Percentiles rank a stretch among this genome's conserved stretches.
phyloP scores from a whole-genome alignment of 2,888 invertebrate species.

The Apodemia duryi region DNA sequence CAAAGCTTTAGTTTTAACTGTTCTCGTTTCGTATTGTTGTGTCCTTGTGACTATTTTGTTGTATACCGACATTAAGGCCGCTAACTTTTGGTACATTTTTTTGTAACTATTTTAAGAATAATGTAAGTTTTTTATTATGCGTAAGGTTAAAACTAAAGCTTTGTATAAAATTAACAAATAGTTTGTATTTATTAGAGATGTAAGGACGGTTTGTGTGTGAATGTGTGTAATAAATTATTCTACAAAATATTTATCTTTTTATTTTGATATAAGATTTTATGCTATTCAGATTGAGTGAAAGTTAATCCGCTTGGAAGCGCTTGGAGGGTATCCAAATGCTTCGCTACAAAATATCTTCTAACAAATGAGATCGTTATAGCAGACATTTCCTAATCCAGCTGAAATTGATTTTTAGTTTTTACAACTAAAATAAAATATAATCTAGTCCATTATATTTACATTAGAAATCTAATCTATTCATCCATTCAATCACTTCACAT shows the following conservation, averaged over 20 bases:
- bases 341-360: slow-evolving; percentile 44
- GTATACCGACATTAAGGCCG: slow-evolving; percentile 70
- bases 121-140: slow-evolving; percentile 33
- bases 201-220: slow-evolving; percentile 58
- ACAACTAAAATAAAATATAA: not conserved
- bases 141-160: slow-evolving; percentile 77
- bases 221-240: slow-evolving; percentile 59
- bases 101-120: slow-evolving; percentile 29
- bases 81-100: slow-evolving; percentile 31
- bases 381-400: not conserved
- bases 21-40: slow-evolving; percentile 36
- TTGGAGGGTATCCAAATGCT: slow-evolving; percentile 60
- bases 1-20: slow-evolving; percentile 70
- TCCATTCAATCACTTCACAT: too few relatives aligned
- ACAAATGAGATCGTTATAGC: slow-evolving; percentile 40
- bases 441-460: too few relatives aligned
- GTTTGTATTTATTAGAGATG: slow-evolving; percentile 56
- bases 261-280: not conserved
- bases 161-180: slow-evolving; percentile 79
- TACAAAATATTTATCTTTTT: slow-evolving; percentile 14
- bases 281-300: slow-evolving; percentile 24
- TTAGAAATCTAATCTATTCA: too few relatives aligned
- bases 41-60: slow-evolving; percentile 40
- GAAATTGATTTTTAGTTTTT: not conserved
- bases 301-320: slow-evolving; percentile 39